These are phyloP conservation scores for Lophius americanus DNA, from an alignment of 2,797 vertebrate genomes.

Conservation along the genomic window DNA sequence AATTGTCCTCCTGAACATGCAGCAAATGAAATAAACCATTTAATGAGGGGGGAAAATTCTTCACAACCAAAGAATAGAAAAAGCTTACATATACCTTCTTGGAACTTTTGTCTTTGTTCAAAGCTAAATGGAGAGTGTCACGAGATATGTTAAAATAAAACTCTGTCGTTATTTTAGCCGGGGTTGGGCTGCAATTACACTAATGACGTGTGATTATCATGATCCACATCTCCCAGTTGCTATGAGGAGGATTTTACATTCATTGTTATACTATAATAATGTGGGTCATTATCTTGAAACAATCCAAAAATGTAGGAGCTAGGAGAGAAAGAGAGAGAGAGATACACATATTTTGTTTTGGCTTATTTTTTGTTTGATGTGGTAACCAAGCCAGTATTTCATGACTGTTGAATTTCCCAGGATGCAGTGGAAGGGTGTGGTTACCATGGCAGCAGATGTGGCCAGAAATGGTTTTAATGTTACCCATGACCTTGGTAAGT, in stretches of 20 bases:
- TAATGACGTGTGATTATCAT: conserved; percentile 53
- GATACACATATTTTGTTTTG: too few species aligned
- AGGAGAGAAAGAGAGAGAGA: too few species aligned
- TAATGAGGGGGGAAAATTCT: too few species aligned
- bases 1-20: too few species aligned
- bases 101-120: neutral
- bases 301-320: neutral
- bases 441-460: conserved; percentile 86
- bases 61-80: too few species aligned
- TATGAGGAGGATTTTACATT: neutral
- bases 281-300: neutral
- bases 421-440: conserved; percentile 89
- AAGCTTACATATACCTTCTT: too few species aligned
- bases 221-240: conserved; percentile 19
- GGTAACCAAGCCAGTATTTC: neutral
- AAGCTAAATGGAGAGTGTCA: neutral
- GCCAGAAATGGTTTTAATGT: conserved; percentile 95
- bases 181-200: conserved; percentile 45
- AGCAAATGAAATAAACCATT: too few species aligned
- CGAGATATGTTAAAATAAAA: conserved; percentile 10
- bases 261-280: neutral
- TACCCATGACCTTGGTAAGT: conserved; percentile 94
- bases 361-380: neutral
- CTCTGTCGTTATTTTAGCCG: neutral
- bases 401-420: conserved; percentile 71